Base-by-base conservation (phyloP, 2,888 invertebrate genomes). In the Globia sparganii region DNA sequence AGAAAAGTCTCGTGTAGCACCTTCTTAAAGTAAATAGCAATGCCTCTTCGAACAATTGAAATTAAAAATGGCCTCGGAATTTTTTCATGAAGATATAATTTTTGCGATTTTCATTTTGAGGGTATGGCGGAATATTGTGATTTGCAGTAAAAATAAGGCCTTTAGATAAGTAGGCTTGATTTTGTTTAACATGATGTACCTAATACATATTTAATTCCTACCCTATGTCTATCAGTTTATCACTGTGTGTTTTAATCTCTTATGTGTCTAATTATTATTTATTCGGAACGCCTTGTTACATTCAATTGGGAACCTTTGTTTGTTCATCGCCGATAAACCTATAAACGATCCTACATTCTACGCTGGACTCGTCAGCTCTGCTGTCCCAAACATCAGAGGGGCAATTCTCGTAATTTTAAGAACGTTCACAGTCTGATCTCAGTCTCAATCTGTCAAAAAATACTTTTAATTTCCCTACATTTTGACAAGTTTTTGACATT, bases 1-100 rank as follows among this genome's bases (percentile, higher is more conserved):
- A 79, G 67, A 72, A 62, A 67, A 78, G 31, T 72, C 31, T 28
- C 46, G 68, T 15, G 53, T 64, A 15, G 34, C 15, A 31, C 18
- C 15, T 43, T 37, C 21, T 2, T 9, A 28, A 28, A 56, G 61
- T 53, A 65, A 31, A 28, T 66, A 53, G 53, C 3, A 56, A 49
- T n/a, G 62, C 5, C 21, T 64, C 18, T 37, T 37, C 0, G 37
- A 46, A 77, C 62, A 64, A 77, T 64, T 69, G 56, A 56, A 68
- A 62, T 37, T 46, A 9, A 53, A 69, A 77, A 77, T 31, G 21
- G n/a, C 25, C 28, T 21, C n/a, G 21, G 69, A 62, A 8, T 21
- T 21, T 49, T 49, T 49, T 53, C 43, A 13, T 43, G 43, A 43
- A 13, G 43, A 13, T 40, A 8, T 49, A 9, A 25, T 9, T 25